Base-by-base conservation (phyloP, 1,140 invertebrate genomes). In the Tetraneura akinire region DNA sequence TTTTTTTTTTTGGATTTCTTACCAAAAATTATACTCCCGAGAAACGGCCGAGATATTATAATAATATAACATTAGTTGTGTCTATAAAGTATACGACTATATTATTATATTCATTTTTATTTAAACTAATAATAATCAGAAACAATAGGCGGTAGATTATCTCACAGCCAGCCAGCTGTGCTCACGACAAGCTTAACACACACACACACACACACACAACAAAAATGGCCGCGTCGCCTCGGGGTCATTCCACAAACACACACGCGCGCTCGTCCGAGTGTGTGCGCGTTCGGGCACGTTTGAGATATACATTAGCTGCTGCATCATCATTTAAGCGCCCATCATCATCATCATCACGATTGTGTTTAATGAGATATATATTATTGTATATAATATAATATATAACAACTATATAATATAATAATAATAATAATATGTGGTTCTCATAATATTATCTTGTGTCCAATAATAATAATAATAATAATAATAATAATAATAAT, bases 91-190 rank as follows among this genome's bases (percentile, higher is more conserved):
- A n/a, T 8, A 37, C 32, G 3, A 62, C 49, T 71, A 71, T n/a
- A n/a, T n/a, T n/a, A n/a, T n/a, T n/a, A n/a, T n/a, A n/a, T 71
- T 51, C 49, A 71, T 71, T 71, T 37, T 71, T 71, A 71, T 71
- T 70, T 51, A 71, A 71, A 71, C 68, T 51, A 71, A 71, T 71
- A 71, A 71, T 49, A 71, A 71, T 71, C 47, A 51, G 45, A 71
- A 71, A 71, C 68, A 71, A 71, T 71, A 71, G 68, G 68, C 68
- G 68, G 68, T 71, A 71, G 45, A 71, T 71, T 71, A 71, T 71
- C 68, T 71, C 68, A 51, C 68, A 71, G 68, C 47, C 68, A 51
- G 68, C 68, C 68, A 71, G 68, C 68, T 71, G 68, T 71, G 47
- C 29, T 71, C 68, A 71, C 68, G 68, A 71, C 68, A 32, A 71